These are phyloP conservation scores for Parauchenoglanis ngamensis DNA, from an alignment of 2,797 vertebrate species.

Conservation along the genomic window DNA sequence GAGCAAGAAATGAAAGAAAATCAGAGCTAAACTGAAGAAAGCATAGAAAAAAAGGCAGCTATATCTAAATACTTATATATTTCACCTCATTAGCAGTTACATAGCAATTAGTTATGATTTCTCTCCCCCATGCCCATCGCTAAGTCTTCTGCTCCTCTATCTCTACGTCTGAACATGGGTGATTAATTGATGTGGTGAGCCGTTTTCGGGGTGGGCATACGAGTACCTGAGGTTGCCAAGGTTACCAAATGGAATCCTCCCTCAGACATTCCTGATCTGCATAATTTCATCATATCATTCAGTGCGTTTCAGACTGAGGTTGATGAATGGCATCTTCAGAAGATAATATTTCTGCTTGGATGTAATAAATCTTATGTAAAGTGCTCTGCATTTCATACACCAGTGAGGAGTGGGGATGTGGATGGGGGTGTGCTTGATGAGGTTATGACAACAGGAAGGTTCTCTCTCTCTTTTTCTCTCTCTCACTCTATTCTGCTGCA, in stretches of 20 bases:
- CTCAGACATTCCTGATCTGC: conserved; percentile 92
- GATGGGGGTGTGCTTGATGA: conserved; percentile 44
- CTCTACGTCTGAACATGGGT: conserved; percentile 45
- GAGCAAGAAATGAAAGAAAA: not conserved
- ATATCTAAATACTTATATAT: conserved; percentile 7
- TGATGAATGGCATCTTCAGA: conserved; percentile 94
- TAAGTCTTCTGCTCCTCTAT: conserved; percentile 18
- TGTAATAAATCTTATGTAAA: conserved; percentile 94
- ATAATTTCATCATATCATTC: conserved; percentile 97
- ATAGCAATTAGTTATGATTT: conserved; percentile 51
- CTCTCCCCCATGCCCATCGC: not conserved
- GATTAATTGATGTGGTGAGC: conserved; percentile 67
- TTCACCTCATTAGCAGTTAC: conserved; percentile 52
- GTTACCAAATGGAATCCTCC: conserved; percentile 96
- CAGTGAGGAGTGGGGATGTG: conserved; percentile 55
- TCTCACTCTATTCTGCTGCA: conserved; percentile 44
- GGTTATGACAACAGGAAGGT: conserved; percentile 52
- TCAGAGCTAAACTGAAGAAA: not conserved
- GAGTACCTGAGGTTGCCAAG: conserved; percentile 95
- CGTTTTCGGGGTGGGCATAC: conserved; percentile 63
- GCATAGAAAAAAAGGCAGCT: conserved; percentile 23
- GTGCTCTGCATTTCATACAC: conserved; percentile 78
- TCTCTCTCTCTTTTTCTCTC: conserved; percentile 39
- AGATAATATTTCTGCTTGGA: conserved; percentile 96
- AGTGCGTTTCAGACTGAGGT: conserved; percentile 84